Percentiles rank a stretch among this genome's conserved stretches.
Evolutionary conservation across 2,888 invertebrate species (phyloP).

Genomic region (Drosophila mayaguana): DNA sequence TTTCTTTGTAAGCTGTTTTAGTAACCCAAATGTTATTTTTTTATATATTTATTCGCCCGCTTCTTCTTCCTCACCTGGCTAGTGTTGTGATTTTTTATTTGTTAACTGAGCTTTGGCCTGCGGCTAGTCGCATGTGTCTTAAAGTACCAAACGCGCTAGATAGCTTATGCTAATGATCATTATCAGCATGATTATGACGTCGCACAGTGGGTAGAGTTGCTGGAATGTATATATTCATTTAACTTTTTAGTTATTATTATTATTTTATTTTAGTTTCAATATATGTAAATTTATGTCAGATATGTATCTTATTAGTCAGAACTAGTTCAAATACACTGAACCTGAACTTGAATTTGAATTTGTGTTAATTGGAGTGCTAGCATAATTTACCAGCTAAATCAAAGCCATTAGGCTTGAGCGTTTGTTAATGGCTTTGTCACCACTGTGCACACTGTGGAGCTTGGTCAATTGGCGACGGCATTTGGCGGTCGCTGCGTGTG

Average conservation of each 20-base stretch:
- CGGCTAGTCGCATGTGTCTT: conserved; percentile 77
- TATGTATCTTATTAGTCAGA: not conserved
- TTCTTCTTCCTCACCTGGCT: not conserved
- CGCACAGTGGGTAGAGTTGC: conserved; percentile 33
- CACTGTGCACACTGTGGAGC: conserved; percentile 51
- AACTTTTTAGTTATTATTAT: no score
- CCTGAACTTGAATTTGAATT: conserved; percentile 1
- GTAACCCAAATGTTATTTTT: conserved; percentile 72
- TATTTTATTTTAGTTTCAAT: not conserved
- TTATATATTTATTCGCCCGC: conserved; percentile 29
- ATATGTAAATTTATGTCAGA: not conserved
- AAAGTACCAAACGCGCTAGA: conserved; percentile 63
- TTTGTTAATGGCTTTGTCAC: not conserved
- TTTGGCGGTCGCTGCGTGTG: conserved; percentile 66
- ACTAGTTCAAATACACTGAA: not conserved
- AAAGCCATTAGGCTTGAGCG: not conserved
- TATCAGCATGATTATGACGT: conserved; percentile 37
- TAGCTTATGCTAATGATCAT: conserved; percentile 54
- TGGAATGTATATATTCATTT: not conserved
- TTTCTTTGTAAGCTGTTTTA: conserved; percentile 64
- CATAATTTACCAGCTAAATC: no score
- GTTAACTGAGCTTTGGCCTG: conserved; percentile 48
- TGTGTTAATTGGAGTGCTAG: not conserved
- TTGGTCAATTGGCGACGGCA: conserved; percentile 43
- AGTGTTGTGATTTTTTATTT: conserved; percentile 3